Evolutionary conservation across 2,797 vertebrate species (phyloP).

Genomic region (Discoglossus pictus): DNA sequence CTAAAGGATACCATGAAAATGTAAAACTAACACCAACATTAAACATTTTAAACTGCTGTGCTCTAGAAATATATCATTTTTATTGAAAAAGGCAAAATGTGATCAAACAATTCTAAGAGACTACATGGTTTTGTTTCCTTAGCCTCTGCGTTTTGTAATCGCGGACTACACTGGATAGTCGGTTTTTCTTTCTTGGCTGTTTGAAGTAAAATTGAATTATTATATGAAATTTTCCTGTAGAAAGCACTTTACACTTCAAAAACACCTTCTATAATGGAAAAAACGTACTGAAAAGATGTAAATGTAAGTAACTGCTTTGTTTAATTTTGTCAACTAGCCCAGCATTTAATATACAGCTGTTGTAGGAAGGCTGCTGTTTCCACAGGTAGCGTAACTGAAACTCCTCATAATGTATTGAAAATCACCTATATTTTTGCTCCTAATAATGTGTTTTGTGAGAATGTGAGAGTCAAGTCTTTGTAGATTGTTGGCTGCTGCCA

Average conservation of each 20-base stretch:
- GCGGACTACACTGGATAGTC: slow-evolving; percentile 50
- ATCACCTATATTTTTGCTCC: too few relatives aligned
- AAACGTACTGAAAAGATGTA: slow-evolving; percentile 2
- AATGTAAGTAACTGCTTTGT: slow-evolving; percentile 15
- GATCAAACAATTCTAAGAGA: slow-evolving; percentile 40
- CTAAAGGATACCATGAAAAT: too few relatives aligned
- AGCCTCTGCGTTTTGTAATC: slow-evolving; percentile 55
- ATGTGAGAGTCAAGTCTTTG: too few relatives aligned
- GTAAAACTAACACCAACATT: too few relatives aligned
- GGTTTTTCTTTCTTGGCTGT: slow-evolving; percentile 54
- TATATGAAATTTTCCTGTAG: slow-evolving; percentile 54
- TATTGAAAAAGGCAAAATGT: slow-evolving; percentile 47
- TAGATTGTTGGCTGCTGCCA: too few relatives aligned
- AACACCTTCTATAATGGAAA: slow-evolving; percentile 25
- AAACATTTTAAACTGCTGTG: too few relatives aligned
- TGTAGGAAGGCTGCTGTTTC: not conserved
- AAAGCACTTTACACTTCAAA: slow-evolving; percentile 54
- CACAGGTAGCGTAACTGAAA: too few relatives aligned
- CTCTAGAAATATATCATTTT: slow-evolving; percentile 4
- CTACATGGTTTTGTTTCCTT: slow-evolving; percentile 54
- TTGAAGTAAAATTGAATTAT: slow-evolving; percentile 44
- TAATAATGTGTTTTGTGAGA: too few relatives aligned
- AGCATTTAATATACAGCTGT: slow-evolving; percentile 1
- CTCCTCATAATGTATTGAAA: too few relatives aligned
- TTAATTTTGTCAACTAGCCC: slow-evolving; percentile 18